phyloP scores from a whole-genome alignment of 2,797 vertebrate species.

The Danio tinwini region DNA sequence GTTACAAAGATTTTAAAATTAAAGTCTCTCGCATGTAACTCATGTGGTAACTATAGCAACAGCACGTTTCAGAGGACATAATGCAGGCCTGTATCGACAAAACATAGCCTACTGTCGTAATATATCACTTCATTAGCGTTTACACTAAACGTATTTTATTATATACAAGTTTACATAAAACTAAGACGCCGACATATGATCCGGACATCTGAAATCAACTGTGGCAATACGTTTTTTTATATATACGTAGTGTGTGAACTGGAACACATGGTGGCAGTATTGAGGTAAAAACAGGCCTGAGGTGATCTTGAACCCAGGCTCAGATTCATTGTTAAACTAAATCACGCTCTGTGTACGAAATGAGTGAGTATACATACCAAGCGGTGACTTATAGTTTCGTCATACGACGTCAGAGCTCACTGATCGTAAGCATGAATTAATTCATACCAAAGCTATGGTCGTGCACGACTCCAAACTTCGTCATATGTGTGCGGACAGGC shows the following conservation, averaged over 20 bases:
- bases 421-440: constrained; percentile 54
- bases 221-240: background rate
- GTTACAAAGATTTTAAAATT: background rate
- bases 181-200: background rate
- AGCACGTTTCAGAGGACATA: background rate
- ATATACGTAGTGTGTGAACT: background rate
- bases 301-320: constrained; percentile 34
- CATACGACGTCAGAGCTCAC: constrained; percentile 76
- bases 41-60: background rate
- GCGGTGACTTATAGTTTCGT: constrained; percentile 68
- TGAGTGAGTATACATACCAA: constrained; percentile 54
- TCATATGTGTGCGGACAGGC: background rate
- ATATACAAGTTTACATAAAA: background rate
- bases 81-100: background rate
- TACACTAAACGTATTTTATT: background rate
- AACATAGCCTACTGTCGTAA: background rate
- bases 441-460: background rate
- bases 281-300: constrained; percentile 50
- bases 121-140: background rate
- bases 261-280: constrained; percentile 76
- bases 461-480: constrained; percentile 24
- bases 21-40: background rate
- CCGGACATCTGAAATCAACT: background rate
- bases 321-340: constrained; percentile 57
- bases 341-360: constrained; percentile 51